These are phyloP conservation scores for Morone saxatilis DNA, from an alignment of 2,113 vertebrate species.

Conservation along the genomic window DNA sequence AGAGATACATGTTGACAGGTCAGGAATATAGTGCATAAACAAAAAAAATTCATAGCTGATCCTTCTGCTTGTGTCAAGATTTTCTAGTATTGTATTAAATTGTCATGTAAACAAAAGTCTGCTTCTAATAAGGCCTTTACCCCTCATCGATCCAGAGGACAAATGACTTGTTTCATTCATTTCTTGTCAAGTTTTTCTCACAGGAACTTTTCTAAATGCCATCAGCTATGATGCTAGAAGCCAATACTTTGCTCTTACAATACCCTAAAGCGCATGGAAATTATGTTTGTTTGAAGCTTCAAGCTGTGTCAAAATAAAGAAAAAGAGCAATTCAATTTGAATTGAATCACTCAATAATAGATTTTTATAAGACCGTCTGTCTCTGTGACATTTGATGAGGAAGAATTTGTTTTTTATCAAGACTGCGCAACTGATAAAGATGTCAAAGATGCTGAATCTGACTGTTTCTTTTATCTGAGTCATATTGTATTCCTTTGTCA, in stretches of 20 bases:
- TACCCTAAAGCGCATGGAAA: slow-evolving; percentile 14
- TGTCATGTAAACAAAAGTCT: slow-evolving; percentile 48
- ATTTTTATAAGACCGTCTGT: slow-evolving; percentile 5
- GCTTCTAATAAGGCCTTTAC: slow-evolving; percentile 34
- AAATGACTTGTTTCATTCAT: slow-evolving; percentile 31
- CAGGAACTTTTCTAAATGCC: slow-evolving; percentile 34
- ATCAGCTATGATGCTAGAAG: slow-evolving; percentile 20
- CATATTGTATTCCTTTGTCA: slow-evolving; percentile 10
- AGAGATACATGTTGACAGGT: slow-evolving; percentile 15
- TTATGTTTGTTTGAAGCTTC: slow-evolving; percentile 16
- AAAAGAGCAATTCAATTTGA: slow-evolving; percentile 11
- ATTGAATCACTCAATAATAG: background rate
- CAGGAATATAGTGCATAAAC: slow-evolving; percentile 11
- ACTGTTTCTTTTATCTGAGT: background rate
- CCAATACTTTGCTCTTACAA: slow-evolving; percentile 12
- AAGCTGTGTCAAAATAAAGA: slow-evolving; percentile 25
- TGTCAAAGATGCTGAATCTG: background rate
- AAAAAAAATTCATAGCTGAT: slow-evolving; percentile 9
- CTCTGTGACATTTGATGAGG: background rate
- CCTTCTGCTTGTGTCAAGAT: slow-evolving; percentile 16
- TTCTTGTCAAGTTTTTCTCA: slow-evolving; percentile 18
- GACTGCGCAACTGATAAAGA: background rate
- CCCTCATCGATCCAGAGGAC: slow-evolving; percentile 18
- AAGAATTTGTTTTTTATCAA: background rate
- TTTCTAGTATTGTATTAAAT: slow-evolving; percentile 25